These are phyloP conservation scores for Drosophila koepferae DNA, from an alignment of 2,888 invertebrate genomes.

Conservation along the genomic window DNA sequence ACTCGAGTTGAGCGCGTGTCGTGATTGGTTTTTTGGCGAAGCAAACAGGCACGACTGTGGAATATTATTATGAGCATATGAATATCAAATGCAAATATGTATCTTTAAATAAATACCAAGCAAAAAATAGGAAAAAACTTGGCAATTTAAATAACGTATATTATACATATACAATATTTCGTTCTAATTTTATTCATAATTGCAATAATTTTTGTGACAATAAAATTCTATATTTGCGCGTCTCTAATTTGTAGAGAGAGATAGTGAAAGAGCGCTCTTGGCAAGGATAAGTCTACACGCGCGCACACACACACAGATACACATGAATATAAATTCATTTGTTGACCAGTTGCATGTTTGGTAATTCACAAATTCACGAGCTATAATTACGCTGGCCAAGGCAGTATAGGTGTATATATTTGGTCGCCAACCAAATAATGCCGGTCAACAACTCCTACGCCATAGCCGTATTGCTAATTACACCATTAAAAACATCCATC, in stretches of 20 bases:
- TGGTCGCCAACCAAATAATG: slow-evolving; percentile 52
- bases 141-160: neutral
- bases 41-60: neutral
- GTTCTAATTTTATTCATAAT: neutral
- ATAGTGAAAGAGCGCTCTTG: slow-evolving; percentile 12
- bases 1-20: slow-evolving; percentile 17
- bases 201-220: neutral
- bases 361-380: slow-evolving; percentile 34
- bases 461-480: slow-evolving; percentile 23
- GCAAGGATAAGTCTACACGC: slow-evolving; percentile 40
- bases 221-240: neutral
- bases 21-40: neutral
- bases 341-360: slow-evolving; percentile 68
- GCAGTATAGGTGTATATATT: slow-evolving; percentile 51
- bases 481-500: slow-evolving; percentile 17
- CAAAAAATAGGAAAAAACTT: neutral
- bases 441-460: slow-evolving; percentile 59
- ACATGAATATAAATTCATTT: neutral
- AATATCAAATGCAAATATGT: neutral
- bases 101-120: neutral
- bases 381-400: slow-evolving; percentile 58
- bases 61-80: neutral
- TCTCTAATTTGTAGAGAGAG: slow-evolving; percentile 5
- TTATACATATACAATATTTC: neutral
- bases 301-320: slow-evolving; percentile 11